Base-by-base conservation (phyloP, 2,113 vertebrate genomes). In the Sphaerodactylus townsendi region DNA sequence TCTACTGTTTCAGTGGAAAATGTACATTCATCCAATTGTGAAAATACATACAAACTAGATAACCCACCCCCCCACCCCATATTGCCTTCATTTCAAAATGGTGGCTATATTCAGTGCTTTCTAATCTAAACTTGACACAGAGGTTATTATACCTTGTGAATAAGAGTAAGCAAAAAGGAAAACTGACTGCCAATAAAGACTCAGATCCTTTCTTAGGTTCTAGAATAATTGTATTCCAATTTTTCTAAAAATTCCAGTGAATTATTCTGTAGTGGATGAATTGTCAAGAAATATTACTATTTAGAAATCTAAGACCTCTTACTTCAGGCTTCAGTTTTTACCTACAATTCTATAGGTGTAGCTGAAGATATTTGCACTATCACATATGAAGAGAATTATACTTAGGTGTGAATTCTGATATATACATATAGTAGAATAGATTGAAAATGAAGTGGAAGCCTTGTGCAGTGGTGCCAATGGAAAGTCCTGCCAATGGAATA, bases 251-350 rank as follows among this genome's bases (percentile, higher is more conserved):
- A 84, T 89, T 79, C 88, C 90, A 89, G 71, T 79, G 88, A 78
- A 65, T 75, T 89, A 39, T 93, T 94, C 84, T 92, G 80, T 89
- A 78, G 85, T 90, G 90, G 91, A 96, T 95, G 90, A 94, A 91
- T 94, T 92, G 79, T 86, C 93, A 89, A 84, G 92, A 92, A 93
- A 94, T 91, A 90, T 91, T 89, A 93, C 95, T 96, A 95, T 89
- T 82, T 87, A 89, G 84, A 83, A 94, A 91, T 94, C 14, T 4
- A n/a, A 14, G 41, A 33, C 10, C 4, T n/a, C 17, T 15, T 23
- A 39, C 7, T 80, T 68, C 25, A 30, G 46, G 66, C 14, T 17
- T 25, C 33, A 70, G 15, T 23, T 15, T 62, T 66, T 79, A 64
- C 62, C 44, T 28, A 72, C 39, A 14, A 10, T 39, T 44, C 4